Conservation (phyloP, 1,140 invertebrate genomes). For the Geopemphigus sp. region DNA sequence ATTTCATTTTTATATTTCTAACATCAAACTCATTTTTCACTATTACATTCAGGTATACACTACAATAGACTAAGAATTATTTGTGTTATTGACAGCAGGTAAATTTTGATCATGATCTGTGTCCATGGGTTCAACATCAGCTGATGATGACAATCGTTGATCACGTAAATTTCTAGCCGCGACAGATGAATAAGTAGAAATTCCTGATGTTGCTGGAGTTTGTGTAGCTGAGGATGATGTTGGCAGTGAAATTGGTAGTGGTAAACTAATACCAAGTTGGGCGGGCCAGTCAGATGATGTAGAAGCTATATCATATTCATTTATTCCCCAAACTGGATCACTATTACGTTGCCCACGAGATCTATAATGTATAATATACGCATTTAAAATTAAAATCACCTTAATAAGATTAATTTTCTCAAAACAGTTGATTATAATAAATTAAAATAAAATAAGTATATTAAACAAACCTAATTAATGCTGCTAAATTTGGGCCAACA, state of each 20-base stretch:
- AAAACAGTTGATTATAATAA: too few relatives aligned
- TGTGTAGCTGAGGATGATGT: conserved; percentile 34
- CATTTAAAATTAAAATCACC: too few relatives aligned
- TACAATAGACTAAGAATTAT: conserved; percentile 35
- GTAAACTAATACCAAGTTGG: conserved; percentile 31
- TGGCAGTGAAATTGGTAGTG: conserved; percentile 18
- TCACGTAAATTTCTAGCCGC: conserved; percentile 36
- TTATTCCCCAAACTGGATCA: conserved; percentile 44
- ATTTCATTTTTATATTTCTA: conserved; percentile 6
- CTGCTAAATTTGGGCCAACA: conserved; percentile 47
- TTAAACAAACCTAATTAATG: conserved; percentile 27
- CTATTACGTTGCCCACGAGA: conserved; percentile 15
- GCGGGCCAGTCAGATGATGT: conserved; percentile 43
- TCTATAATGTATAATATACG: conserved; percentile 20
- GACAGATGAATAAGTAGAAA: conserved; percentile 39
- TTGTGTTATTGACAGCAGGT: conserved; percentile 41
- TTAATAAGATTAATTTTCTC: background rate
- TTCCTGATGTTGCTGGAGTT: conserved; percentile 29
- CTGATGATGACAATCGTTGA: conserved; percentile 19
- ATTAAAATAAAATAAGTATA: background rate
- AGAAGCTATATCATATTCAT: conserved; percentile 39
- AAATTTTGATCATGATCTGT: conserved; percentile 48
- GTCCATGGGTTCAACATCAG: conserved; percentile 42
- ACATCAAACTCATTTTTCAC: conserved; percentile 10
- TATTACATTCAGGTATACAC: conserved; percentile 11